A percentile compares a stretch with the other conserved stretches of the same genome.
phyloP scores from a whole-genome alignment of 2,113 vertebrate species.

The Elaphurus davidianus region DNA sequence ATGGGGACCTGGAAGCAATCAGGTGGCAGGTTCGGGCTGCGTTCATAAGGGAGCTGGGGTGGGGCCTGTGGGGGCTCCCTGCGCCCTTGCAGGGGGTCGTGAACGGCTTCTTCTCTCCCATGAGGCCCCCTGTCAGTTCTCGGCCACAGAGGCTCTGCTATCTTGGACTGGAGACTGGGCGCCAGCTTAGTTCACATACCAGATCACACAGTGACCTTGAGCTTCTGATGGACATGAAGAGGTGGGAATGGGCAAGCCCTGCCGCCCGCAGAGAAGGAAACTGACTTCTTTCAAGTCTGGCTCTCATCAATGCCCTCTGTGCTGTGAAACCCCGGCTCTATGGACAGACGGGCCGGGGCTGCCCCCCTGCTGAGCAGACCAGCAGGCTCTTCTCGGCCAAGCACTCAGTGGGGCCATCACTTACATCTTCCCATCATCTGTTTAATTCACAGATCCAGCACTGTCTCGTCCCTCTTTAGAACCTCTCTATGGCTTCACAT shows the following conservation, averaged over 20 bases:
- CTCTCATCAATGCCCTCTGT: not conserved
- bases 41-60: not conserved
- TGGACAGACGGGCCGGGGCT: not conserved
- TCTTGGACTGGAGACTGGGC: not conserved
- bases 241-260: not conserved
- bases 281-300: not conserved
- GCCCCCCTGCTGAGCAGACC: too few species aligned
- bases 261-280: not conserved
- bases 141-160: not conserved
- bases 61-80: not conserved
- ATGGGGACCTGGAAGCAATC: not conserved
- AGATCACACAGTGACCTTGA: not conserved
- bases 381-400: not conserved
- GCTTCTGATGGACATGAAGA: not conserved
- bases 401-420: rapidly evolving
- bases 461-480: not conserved
- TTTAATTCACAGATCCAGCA: not conserved
- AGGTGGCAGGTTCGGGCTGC: not conserved
- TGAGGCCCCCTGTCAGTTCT: not conserved
- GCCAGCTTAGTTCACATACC: not conserved
- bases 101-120: not conserved
- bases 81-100: not conserved
- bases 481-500: not conserved
- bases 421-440: not conserved
- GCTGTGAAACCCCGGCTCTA: not conserved